Percentiles rank a stretch among this genome's conserved stretches.
phyloP scores from a whole-genome alignment of 2,888 invertebrate species.

The Chalcosyrphus nemorum region DNA sequence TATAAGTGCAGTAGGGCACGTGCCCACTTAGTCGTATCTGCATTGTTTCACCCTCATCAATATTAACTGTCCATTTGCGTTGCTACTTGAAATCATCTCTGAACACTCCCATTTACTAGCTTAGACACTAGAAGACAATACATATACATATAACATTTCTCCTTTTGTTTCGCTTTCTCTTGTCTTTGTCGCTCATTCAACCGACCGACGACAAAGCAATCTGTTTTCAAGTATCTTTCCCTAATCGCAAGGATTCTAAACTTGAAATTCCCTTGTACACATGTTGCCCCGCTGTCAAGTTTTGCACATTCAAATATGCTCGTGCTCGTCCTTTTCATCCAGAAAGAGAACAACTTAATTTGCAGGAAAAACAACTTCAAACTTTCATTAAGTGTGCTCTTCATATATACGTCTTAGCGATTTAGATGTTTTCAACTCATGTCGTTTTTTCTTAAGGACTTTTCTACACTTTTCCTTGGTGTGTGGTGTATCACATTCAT shows the following conservation, averaged over 20 bases:
- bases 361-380: slow-evolving; percentile 29
- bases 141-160: not conserved
- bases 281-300: not conserved
- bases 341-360: slow-evolving; percentile 33
- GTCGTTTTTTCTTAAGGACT: not conserved
- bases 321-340: too few species aligned
- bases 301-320: not conserved
- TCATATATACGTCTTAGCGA: slow-evolving; percentile 36
- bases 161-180: not conserved
- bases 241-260: slow-evolving; percentile 14
- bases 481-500: slow-evolving; percentile 3
- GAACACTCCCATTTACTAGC: not conserved
- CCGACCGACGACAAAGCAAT: not conserved
- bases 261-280: not conserved
- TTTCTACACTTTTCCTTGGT: not conserved
- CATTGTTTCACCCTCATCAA: slow-evolving; percentile 24
- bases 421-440: slow-evolving; percentile 26
- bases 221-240: slow-evolving; percentile 1
- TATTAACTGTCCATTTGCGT: slow-evolving; percentile 50
- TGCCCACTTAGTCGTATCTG: not conserved
- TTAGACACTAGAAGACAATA: not conserved
- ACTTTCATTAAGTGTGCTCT: slow-evolving; percentile 50
- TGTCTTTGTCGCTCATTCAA: not conserved
- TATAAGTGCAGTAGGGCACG: slow-evolving; percentile 1
- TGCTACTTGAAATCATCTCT: slow-evolving; percentile 12